A percentile compares a stretch with the other conserved stretches of the same genome.
Evolutionary conservation across 2,888 invertebrate genomes (phyloP).

Genomic region (Panopea generosa): DNA sequence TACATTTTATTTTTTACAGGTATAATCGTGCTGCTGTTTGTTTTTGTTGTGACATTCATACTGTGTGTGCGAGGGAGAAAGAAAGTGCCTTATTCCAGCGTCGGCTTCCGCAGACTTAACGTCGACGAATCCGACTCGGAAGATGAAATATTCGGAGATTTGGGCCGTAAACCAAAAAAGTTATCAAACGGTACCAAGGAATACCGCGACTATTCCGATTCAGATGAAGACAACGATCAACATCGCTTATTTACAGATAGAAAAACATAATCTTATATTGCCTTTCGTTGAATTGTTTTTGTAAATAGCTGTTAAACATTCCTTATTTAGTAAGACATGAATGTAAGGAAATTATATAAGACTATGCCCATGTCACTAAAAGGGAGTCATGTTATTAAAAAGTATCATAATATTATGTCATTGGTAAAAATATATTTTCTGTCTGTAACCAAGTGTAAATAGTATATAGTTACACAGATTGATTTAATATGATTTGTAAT

Average conservation of each 20-base stretch:
- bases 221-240: conserved; percentile 33
- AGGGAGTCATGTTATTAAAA: no score
- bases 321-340: no score
- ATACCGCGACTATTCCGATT: conserved; percentile 62
- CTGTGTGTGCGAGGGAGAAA: conserved; percentile 65
- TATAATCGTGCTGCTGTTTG: conserved; percentile 60
- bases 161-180: conserved; percentile 35
- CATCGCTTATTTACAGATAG: background rate
- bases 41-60: conserved; percentile 68
- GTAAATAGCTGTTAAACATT: no score
- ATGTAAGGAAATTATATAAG: no score
- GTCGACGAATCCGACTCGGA: conserved; percentile 69
- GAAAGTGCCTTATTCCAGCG: conserved; percentile 53
- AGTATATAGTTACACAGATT: no score
- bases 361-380: no score
- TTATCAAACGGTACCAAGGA: conserved; percentile 44
- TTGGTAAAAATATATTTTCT: no score
- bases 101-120: conserved; percentile 73
- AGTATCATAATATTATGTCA: no score
- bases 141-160: conserved; percentile 61
- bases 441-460: no score
- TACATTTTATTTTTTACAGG: conserved; percentile 68
- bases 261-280: no score
- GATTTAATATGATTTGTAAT: no score
- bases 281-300: no score